phyloP scores from a whole-genome alignment of 2,113 vertebrate species.

The Lanius collurio region DNA sequence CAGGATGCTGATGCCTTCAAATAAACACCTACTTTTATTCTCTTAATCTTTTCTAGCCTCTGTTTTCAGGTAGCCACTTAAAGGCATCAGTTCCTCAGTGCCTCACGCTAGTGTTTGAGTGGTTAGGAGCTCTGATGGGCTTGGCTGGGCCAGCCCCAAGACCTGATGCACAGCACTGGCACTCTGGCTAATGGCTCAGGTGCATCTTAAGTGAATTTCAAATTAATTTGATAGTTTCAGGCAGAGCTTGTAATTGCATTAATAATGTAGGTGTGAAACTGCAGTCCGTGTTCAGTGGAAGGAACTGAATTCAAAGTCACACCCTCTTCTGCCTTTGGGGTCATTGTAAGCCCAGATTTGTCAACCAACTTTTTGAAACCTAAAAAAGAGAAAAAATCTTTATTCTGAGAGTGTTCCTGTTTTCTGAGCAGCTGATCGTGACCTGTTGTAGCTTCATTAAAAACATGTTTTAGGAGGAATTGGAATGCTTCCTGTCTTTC shows the following conservation, averaged over 20 bases:
- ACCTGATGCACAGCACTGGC: background rate
- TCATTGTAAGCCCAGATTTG: background rate
- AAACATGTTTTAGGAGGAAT: background rate
- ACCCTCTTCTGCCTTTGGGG: background rate
- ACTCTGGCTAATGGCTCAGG: background rate
- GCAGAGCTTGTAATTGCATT: background rate
- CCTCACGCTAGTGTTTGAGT: background rate
- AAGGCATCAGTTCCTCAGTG: background rate
- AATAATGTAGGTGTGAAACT: constrained; percentile 4
- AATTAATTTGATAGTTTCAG: background rate
- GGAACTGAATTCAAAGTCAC: background rate
- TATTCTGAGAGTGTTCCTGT: background rate
- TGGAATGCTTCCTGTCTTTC: background rate
- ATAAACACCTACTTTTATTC: background rate
- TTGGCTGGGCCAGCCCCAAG: background rate
- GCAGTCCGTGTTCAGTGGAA: background rate
- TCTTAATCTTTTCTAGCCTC: background rate
- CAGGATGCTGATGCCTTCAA: background rate
- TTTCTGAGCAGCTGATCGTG: background rate
- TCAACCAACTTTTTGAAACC: background rate
- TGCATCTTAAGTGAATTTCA: constrained; percentile 2
- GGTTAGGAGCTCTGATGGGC: background rate
- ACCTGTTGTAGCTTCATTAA: background rate
- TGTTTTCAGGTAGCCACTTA: background rate
- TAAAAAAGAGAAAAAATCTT: background rate